These are phyloP conservation scores for Butastur rufipennis DNA, from an alignment of 2,113 vertebrate genomes.

Conservation along the genomic window DNA sequence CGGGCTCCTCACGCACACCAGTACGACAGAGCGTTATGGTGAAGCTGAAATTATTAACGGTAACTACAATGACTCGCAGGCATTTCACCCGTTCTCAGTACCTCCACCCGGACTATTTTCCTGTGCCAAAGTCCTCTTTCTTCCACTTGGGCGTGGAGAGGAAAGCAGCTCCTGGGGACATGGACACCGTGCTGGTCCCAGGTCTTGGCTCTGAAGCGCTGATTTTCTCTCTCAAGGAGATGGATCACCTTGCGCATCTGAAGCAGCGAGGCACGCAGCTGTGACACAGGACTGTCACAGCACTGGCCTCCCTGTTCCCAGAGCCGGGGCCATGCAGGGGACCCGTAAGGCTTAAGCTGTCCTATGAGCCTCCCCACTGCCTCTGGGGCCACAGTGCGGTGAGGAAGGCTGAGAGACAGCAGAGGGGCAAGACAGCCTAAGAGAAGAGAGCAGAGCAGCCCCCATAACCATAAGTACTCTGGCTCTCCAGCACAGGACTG, in stretches of 20 bases:
- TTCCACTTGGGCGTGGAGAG: neutral
- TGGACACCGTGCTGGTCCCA: neutral
- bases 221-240: neutral
- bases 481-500: neutral
- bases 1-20: neutral
- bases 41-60: neutral
- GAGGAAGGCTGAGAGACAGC: neutral
- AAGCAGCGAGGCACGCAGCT: neutral
- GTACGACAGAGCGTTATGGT: fast-evolving
- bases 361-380: neutral
- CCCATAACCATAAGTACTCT: neutral
- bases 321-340: neutral
- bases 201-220: neutral
- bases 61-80: neutral
- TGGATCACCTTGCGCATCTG: neutral
- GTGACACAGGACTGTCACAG: neutral
- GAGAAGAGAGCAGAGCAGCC: neutral
- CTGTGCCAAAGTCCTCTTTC: neutral
- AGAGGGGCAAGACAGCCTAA: neutral
- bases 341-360: neutral
- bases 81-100: neutral
- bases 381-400: neutral
- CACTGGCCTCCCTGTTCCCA: neutral
- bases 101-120: neutral
- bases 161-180: neutral